phyloP scores from a whole-genome alignment of 2,113 vertebrate species.

The Sus scrofa region T2T-Sscrofa CM000824.6:184945501-184946000 shows the following conservation, averaged over 20 bases:
- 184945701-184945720: background rate
- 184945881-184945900: too few species aligned
- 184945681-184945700: background rate
- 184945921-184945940: too few species aligned
- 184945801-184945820: background rate
- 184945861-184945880: too few species aligned
- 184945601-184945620: background rate
- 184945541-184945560: background rate
- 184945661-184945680: background rate
- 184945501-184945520: background rate
- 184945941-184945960: too few species aligned
- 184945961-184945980: too few species aligned
- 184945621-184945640: background rate
- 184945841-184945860: too few species aligned
- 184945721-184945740: background rate
- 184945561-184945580: background rate
- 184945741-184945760: background rate
- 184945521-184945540: background rate
- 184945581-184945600: background rate
- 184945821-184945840: too few species aligned
- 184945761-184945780: background rate
- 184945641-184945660: background rate
- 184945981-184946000: too few species aligned
- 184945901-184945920: too few species aligned
- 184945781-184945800: background rate